Conservation (phyloP, 2,113 vertebrate species). For the Esox niger region DNA sequence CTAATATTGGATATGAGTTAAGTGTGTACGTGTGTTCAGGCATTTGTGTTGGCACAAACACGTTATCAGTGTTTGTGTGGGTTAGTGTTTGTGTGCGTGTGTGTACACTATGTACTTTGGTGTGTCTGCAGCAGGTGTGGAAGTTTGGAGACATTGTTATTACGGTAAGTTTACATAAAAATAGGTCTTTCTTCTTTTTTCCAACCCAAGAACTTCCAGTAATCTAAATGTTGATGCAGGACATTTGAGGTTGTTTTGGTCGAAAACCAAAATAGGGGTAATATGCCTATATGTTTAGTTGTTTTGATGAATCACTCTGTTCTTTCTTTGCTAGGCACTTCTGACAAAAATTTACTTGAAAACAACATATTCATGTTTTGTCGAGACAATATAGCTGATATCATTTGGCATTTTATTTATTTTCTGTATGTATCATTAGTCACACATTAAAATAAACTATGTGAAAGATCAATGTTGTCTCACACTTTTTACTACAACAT, state of each 20-base stretch:
- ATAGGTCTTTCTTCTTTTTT: not conserved
- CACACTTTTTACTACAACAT: not conserved
- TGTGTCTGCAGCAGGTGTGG: not conserved
- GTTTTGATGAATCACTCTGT: not conserved
- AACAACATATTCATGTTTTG: not conserved
- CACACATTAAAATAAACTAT: too few relatives aligned
- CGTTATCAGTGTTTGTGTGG: too few relatives aligned
- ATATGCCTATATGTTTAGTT: not conserved
- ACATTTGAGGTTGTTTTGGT: not conserved
- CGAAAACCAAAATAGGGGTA: not conserved
- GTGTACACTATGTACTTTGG: conserved; percentile 1
- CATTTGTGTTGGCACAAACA: not conserved
- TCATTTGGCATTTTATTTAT: too few relatives aligned
- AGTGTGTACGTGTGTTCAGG: too few relatives aligned
- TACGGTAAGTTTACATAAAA: conserved; percentile 1
- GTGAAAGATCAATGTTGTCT: not conserved
- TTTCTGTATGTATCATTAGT: too few relatives aligned
- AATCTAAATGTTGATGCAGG: not conserved
- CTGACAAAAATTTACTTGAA: too few relatives aligned
- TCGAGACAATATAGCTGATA: too few relatives aligned
- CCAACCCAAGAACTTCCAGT: not conserved
- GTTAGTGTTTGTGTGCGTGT: not conserved
- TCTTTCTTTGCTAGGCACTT: not conserved
- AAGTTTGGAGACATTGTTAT: not conserved
- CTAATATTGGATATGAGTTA: too few relatives aligned